These are phyloP conservation scores for Enteromius mattozi DNA, from an alignment of 2,797 vertebrate species.

Conservation along the genomic window DNA sequence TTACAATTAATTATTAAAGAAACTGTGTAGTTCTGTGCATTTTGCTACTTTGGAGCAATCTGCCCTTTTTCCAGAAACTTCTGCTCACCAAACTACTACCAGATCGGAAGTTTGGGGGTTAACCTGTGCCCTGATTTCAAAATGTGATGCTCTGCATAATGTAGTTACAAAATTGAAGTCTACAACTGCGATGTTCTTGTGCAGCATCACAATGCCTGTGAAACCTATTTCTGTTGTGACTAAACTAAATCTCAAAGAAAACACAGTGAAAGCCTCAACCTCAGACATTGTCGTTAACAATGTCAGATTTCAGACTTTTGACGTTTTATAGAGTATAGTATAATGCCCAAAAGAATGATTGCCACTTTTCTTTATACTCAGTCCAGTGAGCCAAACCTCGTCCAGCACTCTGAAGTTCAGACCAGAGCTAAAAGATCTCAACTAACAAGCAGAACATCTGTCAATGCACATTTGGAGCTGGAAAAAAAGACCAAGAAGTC, in stretches of 20 bases:
- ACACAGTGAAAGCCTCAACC: constrained; percentile 35
- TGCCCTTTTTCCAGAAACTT: not conserved
- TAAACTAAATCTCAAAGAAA: constrained; percentile 36
- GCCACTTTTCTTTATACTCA: constrained; percentile 43
- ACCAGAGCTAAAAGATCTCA: constrained; percentile 21
- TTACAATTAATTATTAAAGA: not conserved
- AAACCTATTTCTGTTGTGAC: constrained; percentile 27
- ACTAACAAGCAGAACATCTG: constrained; percentile 56
- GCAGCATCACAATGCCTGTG: not conserved
- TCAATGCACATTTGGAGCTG: constrained; percentile 35
- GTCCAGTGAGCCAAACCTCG: constrained; percentile 47
- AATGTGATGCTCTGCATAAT: not conserved
- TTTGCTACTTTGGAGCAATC: not conserved
- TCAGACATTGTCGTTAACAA: constrained; percentile 30
- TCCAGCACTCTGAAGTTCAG: constrained; percentile 53
- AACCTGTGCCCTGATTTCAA: not conserved
- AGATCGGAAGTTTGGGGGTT: not conserved
- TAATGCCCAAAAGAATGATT: constrained; percentile 57
- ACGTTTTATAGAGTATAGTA: constrained; percentile 49
- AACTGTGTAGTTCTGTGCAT: not conserved
- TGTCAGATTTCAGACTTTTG: constrained; percentile 47
- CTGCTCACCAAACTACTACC: not conserved
- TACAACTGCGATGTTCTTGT: not conserved
- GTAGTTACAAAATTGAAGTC: not conserved
- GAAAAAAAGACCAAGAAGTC: constrained; percentile 32